Conservation (phyloP, 2,888 invertebrate genomes). For the Kuschelorhynchus macadamiae region DNA sequence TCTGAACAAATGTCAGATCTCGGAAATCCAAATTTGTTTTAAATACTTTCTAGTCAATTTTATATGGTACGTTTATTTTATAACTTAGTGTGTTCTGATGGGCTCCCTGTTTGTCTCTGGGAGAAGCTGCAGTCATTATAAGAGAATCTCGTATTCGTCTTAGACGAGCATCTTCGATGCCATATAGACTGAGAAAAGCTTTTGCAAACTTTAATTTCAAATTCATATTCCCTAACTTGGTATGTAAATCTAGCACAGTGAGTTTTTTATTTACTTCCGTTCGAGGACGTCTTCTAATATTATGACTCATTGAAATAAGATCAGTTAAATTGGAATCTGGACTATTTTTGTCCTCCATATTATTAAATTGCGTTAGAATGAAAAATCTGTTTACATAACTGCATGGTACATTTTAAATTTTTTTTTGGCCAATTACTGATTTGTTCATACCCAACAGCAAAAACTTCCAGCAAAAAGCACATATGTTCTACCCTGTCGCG, state of each 20-base stretch:
- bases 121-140: constrained; percentile 34
- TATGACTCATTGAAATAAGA: constrained; percentile 34
- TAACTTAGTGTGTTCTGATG: constrained; percentile 31
- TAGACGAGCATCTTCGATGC: constrained; percentile 10
- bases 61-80: too few species aligned
- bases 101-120: constrained; percentile 30
- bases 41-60: too few species aligned
- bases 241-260: constrained; percentile 15
- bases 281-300: constrained; percentile 22
- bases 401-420: too few species aligned
- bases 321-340: constrained; percentile 41
- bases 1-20: too few species aligned
- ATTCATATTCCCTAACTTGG: constrained; percentile 22
- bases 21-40: too few species aligned
- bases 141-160: constrained; percentile 33
- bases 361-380: too few species aligned
- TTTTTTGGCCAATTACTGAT: too few species aligned
- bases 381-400: too few species aligned
- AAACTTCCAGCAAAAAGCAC: too few species aligned
- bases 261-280: constrained; percentile 19
- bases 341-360: constrained; percentile 29
- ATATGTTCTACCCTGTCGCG: too few species aligned
- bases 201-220: constrained; percentile 28
- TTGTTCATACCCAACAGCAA: too few species aligned
- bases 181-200: constrained; percentile 34